Percentiles rank a stretch among this genome's conserved stretches.
Evolutionary conservation across 2,113 vertebrate species (phyloP).

Genomic region (Trogon melanurus): DNA sequence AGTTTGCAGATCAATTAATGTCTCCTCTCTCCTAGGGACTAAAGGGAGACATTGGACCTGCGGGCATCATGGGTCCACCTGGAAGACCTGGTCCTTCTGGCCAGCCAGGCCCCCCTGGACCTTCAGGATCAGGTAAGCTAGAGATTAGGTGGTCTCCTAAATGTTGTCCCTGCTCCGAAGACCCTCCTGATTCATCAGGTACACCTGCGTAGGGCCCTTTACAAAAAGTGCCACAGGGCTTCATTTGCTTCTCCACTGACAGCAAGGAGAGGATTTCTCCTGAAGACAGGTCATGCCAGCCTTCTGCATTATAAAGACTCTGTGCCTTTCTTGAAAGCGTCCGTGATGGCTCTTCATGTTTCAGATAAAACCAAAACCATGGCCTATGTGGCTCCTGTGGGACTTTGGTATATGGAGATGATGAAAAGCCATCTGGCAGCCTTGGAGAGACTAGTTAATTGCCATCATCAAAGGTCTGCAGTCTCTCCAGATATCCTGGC

Average conservation of each 20-base stretch:
- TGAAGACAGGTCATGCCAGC: background rate
- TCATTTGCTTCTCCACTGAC: background rate
- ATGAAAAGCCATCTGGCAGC: background rate
- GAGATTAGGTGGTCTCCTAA: background rate
- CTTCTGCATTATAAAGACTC: background rate
- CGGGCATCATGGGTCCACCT: conserved; percentile 86
- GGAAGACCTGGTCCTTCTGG: conserved; percentile 89
- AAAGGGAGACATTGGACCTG: conserved; percentile 86
- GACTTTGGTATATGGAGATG: background rate
- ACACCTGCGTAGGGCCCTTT: accelerated
- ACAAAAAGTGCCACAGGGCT: background rate
- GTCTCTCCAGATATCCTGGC: background rate
- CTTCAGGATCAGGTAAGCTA: conserved; percentile 85
- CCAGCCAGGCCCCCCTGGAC: conserved; percentile 88
- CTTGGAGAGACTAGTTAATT: background rate
- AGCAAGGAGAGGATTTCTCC: background rate
- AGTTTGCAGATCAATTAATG: background rate
- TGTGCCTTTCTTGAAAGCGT: background rate
- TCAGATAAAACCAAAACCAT: background rate
- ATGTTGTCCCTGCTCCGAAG: background rate
- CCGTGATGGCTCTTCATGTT: background rate
- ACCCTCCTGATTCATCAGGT: background rate
- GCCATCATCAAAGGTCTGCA: background rate
- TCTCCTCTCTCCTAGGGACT: conserved; percentile 80
- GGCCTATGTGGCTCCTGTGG: background rate